Evolutionary conservation across 2,797 vertebrate genomes (phyloP), one percentile per base, ranked within the genome.

Genomic region (Muscicapa striata): DNA sequence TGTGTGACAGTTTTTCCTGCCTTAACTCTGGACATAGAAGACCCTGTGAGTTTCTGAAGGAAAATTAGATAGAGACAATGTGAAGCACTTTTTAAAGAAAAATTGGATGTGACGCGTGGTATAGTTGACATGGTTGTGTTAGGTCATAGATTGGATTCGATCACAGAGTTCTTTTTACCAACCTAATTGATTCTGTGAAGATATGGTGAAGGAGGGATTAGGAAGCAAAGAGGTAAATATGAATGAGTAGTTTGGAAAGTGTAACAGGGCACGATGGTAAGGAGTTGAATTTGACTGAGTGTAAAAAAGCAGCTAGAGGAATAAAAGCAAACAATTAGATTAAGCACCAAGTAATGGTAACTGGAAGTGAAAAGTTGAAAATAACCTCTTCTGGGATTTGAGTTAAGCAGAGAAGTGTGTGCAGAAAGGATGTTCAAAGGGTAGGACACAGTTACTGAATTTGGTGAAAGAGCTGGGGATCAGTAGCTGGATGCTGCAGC

Each of bases 91-190:
- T 15, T 26, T 26, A 62, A 48, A 36, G 38, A 45, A 83, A 34
- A 29, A 63, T 7, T 70, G 58, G 10, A 46, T 3, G 2, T 70
- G 18, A 30, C 45, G 15, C 0, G 1, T 45, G 30, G 16, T 40
- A 5, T 26, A 23, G 29, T 30, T 83, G 43, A 22, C 29, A 11
- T 30, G 49, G 14, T 70, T 20, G 14, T 63, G 29, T 58, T 51
- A 15, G n/a, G n/a, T 64, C 45, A 27, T 34, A 46, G 24, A 12
- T 5, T 70, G 43, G 66, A 34, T 10, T 51, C 0, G 0, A 34
- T 64, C 58, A 70, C 29, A 45, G 63, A n/a, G 10, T 30, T 69
- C 64, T 58, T 51, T 83, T 52, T 70, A 46, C 41, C 20, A 74
- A 5, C 10, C 15, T 59, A 23, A 16, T 40, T 58, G 18, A 51